phyloP scores from a whole-genome alignment of 2,888 invertebrate species.

The Agonopterix arenella region DNA sequence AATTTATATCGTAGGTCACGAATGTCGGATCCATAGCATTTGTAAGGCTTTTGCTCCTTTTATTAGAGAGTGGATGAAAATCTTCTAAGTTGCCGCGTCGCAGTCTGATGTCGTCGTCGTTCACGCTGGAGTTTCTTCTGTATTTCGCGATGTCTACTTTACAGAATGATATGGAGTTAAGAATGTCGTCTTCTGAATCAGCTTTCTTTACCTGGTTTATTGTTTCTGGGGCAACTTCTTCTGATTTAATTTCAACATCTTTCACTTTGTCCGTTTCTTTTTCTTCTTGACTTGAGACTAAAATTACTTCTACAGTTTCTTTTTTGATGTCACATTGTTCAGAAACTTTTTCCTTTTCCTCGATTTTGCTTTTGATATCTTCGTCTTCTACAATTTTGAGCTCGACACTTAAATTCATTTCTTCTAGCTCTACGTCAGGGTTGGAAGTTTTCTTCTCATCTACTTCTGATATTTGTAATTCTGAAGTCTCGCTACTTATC shows the following conservation, averaged over 20 bases:
- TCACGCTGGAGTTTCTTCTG: conserved; percentile 65
- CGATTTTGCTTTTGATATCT: conserved; percentile 30
- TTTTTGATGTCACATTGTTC: conserved; percentile 2
- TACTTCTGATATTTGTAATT: conserved; percentile 38
- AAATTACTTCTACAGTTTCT: not conserved
- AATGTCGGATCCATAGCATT: conserved; percentile 46
- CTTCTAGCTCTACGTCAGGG: conserved; percentile 47
- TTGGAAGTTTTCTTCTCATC: conserved; percentile 19
- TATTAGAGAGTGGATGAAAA: conserved; percentile 50
- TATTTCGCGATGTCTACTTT: conserved; percentile 62
- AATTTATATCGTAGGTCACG: conserved; percentile 56
- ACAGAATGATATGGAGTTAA: conserved; percentile 44
- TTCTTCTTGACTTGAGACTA: not conserved
- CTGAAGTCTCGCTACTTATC: conserved; percentile 44
- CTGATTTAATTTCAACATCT: not conserved
- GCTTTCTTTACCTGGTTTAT: conserved; percentile 19
- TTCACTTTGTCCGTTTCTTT: conserved; percentile 8
- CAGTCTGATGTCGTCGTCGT: conserved; percentile 61
- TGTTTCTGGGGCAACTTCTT: conserved; percentile 2
- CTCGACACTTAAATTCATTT: conserved; percentile 56
- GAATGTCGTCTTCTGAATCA: conserved; percentile 47
- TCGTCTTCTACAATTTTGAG: conserved; percentile 70
- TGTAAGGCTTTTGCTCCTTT: conserved; percentile 64
- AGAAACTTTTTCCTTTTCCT: conserved; percentile 9
- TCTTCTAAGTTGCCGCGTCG: conserved; percentile 65